These are phyloP conservation scores for Burhinus oedicnemus DNA, from an alignment of 2,113 vertebrate genomes.

Conservation along the genomic window DNA sequence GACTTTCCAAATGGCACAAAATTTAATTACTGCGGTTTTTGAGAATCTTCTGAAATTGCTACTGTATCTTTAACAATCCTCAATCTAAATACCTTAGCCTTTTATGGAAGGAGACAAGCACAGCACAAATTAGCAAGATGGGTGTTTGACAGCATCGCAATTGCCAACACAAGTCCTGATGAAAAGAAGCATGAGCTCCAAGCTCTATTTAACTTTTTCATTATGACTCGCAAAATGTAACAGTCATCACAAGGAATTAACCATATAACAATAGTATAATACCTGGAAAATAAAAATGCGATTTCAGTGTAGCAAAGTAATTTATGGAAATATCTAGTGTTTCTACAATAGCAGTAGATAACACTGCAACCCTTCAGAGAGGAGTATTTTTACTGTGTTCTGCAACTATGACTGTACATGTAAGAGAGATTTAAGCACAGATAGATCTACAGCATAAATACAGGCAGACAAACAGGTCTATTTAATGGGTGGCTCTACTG, in stretches of 20 bases:
- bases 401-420: not conserved
- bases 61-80: slow-evolving; percentile 69
- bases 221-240: slow-evolving; percentile 6
- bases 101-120: slow-evolving; percentile 71
- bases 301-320: not conserved
- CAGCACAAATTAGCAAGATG: slow-evolving; percentile 40
- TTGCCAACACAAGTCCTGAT: slow-evolving; percentile 15
- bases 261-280: not conserved
- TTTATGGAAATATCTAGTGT: not conserved
- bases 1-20: not conserved
- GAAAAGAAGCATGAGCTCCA: not conserved
- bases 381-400: not conserved
- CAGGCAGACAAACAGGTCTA: not conserved
- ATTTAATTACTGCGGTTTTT: not conserved
- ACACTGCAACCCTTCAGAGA: not conserved
- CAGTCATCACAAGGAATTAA: slow-evolving; percentile 25
- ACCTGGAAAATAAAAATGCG: not conserved
- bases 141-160: slow-evolving; percentile 30
- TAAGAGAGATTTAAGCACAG: not conserved
- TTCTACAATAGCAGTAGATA: not conserved
- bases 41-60: not conserved
- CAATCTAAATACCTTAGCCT: slow-evolving; percentile 74
- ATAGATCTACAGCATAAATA: not conserved
- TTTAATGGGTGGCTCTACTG: not conserved
- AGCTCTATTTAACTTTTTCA: slow-evolving; percentile 26